Conservation (phyloP, 2,797 vertebrate genomes). For the Malurus leucopterus region DNA sequence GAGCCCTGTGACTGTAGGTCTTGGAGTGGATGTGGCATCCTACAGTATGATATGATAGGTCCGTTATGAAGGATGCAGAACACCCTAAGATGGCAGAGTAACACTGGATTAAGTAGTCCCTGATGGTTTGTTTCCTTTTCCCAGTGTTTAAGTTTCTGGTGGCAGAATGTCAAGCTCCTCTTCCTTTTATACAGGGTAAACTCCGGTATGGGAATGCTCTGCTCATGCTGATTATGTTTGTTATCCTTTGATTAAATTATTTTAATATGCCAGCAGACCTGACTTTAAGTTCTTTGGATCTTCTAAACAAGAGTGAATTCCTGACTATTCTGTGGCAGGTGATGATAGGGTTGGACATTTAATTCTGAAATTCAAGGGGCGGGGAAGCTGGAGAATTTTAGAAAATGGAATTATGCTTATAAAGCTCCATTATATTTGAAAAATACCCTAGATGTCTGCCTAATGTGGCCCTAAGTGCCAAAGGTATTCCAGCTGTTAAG, state of each 20-base stretch:
- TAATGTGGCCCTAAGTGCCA: background rate
- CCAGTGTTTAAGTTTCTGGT: background rate
- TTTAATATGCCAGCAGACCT: background rate
- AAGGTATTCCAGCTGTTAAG: background rate
- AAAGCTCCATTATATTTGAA: background rate
- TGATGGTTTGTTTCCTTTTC: background rate
- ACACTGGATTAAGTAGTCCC: background rate
- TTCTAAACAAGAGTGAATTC: background rate
- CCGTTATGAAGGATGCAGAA: fast-evolving
- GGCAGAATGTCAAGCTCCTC: background rate
- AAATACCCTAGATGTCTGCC: background rate
- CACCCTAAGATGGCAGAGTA: background rate
- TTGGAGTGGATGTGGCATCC: fast-evolving
- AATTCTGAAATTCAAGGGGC: background rate
- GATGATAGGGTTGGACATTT: background rate
- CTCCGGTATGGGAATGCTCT: background rate
- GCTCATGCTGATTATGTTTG: background rate
- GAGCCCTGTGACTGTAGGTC: background rate
- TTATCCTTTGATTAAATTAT: background rate
- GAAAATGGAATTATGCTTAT: background rate
- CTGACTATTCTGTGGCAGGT: background rate
- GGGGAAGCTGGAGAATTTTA: background rate
- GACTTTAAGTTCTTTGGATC: background rate
- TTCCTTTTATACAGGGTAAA: background rate
- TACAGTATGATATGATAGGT: fast-evolving